These are phyloP conservation scores for Tenualosa ilisha DNA, from an alignment of 2,797 vertebrate genomes.

Conservation along the genomic window DNA sequence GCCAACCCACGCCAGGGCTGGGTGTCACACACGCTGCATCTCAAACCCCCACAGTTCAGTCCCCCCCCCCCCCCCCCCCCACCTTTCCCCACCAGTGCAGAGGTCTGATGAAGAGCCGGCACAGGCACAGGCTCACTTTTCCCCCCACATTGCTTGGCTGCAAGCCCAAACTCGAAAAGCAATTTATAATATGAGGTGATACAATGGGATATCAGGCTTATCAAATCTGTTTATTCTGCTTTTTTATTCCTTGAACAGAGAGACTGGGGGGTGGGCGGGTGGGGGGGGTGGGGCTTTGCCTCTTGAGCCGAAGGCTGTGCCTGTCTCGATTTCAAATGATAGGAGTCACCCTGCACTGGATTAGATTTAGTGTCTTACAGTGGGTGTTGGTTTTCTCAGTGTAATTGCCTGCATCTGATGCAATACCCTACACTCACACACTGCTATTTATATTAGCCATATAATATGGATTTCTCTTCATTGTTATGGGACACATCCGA, in stretches of 20 bases:
- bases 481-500: neutral
- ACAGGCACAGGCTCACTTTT: neutral
- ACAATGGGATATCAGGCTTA: neutral
- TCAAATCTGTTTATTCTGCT: neutral
- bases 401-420: constrained; percentile 15
- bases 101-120: neutral
- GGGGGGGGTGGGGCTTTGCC: neutral
- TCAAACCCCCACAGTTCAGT: neutral
- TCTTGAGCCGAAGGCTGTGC: neutral
- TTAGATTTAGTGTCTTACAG: neutral
- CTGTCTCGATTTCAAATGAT: neutral
- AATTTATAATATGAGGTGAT: constrained; percentile 6
- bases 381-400: neutral
- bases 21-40: neutral
- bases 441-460: neutral
- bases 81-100: neutral
- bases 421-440: neutral
- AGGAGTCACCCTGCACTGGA: neutral
- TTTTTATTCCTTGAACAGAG: neutral
- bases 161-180: neutral
- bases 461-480: neutral
- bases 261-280: neutral
- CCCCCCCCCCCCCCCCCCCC: neutral
- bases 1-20: neutral
- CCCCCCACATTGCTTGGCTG: neutral